phyloP scores from a whole-genome alignment of 2,888 invertebrate genomes.

The Pasiphila rectangulata region DNA sequence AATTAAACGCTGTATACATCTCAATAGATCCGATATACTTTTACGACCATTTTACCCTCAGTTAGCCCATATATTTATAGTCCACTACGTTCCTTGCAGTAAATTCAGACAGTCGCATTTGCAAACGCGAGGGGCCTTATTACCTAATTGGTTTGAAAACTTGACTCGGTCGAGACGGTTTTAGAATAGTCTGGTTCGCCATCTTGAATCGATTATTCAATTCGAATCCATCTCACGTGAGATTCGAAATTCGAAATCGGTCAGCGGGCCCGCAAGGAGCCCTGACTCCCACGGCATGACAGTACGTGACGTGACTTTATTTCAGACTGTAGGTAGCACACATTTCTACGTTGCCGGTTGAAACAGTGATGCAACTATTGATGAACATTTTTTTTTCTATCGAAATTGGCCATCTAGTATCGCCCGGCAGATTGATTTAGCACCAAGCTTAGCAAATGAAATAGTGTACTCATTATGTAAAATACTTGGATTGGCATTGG shows the following conservation, averaged over 20 bases:
- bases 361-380: not conserved
- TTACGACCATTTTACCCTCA: not conserved
- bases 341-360: not conserved
- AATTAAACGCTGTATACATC: too few species aligned
- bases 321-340: slow-evolving; percentile 24
- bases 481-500: too few species aligned
- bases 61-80: not conserved
- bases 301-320: slow-evolving; percentile 62
- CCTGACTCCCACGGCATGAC: slow-evolving; percentile 46
- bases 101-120: slow-evolving; percentile 11
- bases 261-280: slow-evolving; percentile 51
- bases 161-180: slow-evolving; percentile 18
- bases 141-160: slow-evolving; percentile 30
- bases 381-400: not conserved
- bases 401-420: not conserved
- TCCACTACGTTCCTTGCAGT: slow-evolving; percentile 1
- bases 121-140: slow-evolving; percentile 16
- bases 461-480: too few species aligned
- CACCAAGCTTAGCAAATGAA: too few species aligned
- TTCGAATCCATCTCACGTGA: slow-evolving; percentile 65
- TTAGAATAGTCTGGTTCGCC: slow-evolving; percentile 31
- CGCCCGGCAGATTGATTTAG: too few species aligned
- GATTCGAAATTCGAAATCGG: slow-evolving; percentile 60
- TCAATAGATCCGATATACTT: not conserved
- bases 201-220: slow-evolving; percentile 65